These are phyloP conservation scores for Eupithecia subumbrata DNA, from an alignment of 2,888 invertebrate species.

Conservation along the genomic window DNA sequence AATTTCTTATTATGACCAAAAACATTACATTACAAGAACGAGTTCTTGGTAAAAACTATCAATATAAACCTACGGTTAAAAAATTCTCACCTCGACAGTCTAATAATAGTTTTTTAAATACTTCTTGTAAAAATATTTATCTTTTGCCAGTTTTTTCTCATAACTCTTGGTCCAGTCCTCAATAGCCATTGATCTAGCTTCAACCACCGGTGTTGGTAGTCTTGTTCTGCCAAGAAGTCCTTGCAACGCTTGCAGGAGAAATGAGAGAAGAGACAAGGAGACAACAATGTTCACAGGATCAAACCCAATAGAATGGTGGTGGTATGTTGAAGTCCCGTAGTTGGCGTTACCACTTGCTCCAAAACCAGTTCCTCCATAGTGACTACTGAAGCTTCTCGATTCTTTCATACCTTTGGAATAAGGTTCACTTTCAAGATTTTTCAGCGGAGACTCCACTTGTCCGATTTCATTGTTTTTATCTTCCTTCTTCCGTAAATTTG, in stretches of 20 bases:
- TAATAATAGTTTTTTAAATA: constrained; percentile 59
- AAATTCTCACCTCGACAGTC: background rate
- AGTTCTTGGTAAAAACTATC: background rate
- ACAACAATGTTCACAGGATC: constrained; percentile 80
- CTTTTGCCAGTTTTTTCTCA: constrained; percentile 56
- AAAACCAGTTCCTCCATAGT: constrained; percentile 66
- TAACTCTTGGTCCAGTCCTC: constrained; percentile 64
- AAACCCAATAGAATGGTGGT: constrained; percentile 81
- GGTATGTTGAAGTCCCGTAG: constrained; percentile 66
- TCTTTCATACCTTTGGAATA: constrained; percentile 46
- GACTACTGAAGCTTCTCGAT: constrained; percentile 65
- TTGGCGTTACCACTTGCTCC: constrained; percentile 65
- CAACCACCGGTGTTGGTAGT: constrained; percentile 71
- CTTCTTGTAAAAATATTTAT: constrained; percentile 61
- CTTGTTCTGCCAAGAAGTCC: constrained; percentile 69
- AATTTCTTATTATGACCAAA: background rate
- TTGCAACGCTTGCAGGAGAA: constrained; percentile 76
- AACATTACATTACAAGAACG: background rate
- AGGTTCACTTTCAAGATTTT: constrained; percentile 44
- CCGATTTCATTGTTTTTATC: constrained; percentile 47
- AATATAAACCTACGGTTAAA: background rate
- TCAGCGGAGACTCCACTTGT: constrained; percentile 68
- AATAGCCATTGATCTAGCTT: constrained; percentile 63
- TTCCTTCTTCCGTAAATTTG: constrained; percentile 41
- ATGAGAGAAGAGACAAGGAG: constrained; percentile 76